Conservation (phyloP, 2,797 vertebrate genomes). For the Myotis findleyi region DNA sequence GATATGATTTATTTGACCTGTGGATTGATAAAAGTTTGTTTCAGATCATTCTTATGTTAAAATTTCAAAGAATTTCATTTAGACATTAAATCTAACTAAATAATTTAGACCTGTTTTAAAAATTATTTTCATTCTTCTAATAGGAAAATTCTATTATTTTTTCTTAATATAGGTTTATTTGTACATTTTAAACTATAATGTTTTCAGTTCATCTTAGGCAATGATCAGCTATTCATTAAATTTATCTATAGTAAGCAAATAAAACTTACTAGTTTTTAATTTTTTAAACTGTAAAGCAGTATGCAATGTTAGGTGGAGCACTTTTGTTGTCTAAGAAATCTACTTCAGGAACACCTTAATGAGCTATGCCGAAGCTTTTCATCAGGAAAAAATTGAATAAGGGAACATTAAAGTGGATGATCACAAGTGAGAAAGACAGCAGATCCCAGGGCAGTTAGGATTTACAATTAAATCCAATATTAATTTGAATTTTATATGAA, state of each 20-base stretch:
- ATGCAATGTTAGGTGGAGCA: background rate
- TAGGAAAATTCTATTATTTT: conserved; percentile 6
- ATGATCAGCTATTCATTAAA: background rate
- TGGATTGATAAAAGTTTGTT: conserved; percentile 13
- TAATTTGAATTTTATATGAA: conserved; percentile 18
- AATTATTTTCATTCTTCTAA: background rate
- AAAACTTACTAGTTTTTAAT: background rate
- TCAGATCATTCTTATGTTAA: background rate
- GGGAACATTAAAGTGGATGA: background rate
- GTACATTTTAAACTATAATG: background rate
- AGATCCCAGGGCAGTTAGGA: background rate
- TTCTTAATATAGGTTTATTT: background rate
- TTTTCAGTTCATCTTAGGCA: conserved; percentile 31
- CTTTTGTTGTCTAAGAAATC: background rate
- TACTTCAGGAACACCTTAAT: background rate
- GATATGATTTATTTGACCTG: background rate
- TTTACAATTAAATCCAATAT: conserved; percentile 44
- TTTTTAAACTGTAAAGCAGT: background rate
- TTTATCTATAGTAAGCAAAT: background rate
- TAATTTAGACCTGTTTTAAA: background rate
- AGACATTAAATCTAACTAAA: background rate
- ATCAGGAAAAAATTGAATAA: conserved; percentile 38
- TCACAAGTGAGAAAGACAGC: background rate
- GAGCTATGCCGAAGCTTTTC: background rate
- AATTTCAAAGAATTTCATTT: conserved; percentile 24